Evolutionary conservation across 2,888 invertebrate genomes (phyloP), one percentile per base, ranked within the genome.

Genomic region (Chaetogeoica ovagalla): DNA sequence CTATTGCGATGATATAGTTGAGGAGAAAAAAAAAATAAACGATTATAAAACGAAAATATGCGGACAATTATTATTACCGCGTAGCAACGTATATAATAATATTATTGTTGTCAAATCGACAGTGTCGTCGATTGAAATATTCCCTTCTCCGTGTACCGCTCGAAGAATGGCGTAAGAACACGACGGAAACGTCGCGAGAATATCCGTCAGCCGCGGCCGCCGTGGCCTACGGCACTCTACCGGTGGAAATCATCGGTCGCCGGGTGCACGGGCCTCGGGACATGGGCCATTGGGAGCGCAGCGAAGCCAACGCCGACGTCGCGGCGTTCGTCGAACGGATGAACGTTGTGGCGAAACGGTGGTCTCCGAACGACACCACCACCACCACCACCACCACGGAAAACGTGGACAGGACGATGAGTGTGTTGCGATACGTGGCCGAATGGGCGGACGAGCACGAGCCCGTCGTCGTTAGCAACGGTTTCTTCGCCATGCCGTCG

Each of bases 301-400:
- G 73, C 52, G 73, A 74, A 15, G 73, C 73, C 0, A 2, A n/a
- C 17, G 63, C 52, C 37, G 73, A 74, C 73, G 13, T 74, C 30
- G n/a, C 37, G 48, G 52, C 52, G 30, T 74, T 74, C 48, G 52
- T 74, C 13, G 30, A 30, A 1, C 73, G 48, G n/a, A 74, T 65
- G 55, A 74, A 74, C 63, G 30, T 4, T 19, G 39, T 17, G 57
- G 57, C 57, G 9, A 19, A 19, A 17, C 63, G 37, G 48, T 6
- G 21, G 48, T 13, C 39, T 7, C 21, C n/a, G 43, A 13, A 15
- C 0, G 21, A 17, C 43, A 21, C 5, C 39, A 43, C 43, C 37
- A 43, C n/a, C n/a, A n/a, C 19, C 19, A 19, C 39, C n/a, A 19
- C 19, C 21, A 4, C 21, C 21, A 21, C 59, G 21, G 19, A 0